Conservation (phyloP, 2,113 vertebrate genomes). For the Oceanodroma tethys region DNA sequence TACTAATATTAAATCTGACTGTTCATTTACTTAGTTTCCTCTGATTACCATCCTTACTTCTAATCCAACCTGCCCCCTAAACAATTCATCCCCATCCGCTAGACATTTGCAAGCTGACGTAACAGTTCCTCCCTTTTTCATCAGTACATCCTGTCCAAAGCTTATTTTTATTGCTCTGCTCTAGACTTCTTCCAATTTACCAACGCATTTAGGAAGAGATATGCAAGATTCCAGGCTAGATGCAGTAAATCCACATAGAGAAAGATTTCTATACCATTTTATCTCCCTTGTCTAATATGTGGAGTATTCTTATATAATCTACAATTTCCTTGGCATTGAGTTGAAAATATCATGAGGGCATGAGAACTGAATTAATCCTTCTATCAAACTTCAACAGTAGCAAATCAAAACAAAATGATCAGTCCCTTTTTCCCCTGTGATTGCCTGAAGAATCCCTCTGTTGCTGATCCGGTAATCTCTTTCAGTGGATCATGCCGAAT, state of each 20-base stretch:
- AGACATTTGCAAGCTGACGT: conserved; percentile 25
- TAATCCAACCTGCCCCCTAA: background rate
- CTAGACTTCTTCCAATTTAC: background rate
- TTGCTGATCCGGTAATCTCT: background rate
- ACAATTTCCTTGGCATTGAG: background rate
- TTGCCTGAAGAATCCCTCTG: background rate
- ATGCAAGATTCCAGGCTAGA: background rate
- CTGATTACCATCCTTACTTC: background rate
- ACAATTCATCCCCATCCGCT: conserved; percentile 10
- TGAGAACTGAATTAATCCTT: background rate
- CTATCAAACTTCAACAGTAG: background rate
- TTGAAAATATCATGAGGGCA: background rate
- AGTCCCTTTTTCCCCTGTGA: background rate
- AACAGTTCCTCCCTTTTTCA: conserved; percentile 46
- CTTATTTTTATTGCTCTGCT: background rate
- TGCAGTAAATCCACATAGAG: background rate
- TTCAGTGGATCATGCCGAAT: background rate
- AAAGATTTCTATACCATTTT: background rate
- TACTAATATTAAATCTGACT: background rate
- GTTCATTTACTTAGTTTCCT: conserved; percentile 13
- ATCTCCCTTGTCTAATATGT: background rate
- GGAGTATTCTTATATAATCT: background rate
- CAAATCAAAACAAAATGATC: background rate
- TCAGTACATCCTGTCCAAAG: conserved; percentile 11
- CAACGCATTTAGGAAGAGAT: background rate